Base-by-base conservation (phyloP, 2,888 invertebrate species). In the Dioctria linearis region DNA sequence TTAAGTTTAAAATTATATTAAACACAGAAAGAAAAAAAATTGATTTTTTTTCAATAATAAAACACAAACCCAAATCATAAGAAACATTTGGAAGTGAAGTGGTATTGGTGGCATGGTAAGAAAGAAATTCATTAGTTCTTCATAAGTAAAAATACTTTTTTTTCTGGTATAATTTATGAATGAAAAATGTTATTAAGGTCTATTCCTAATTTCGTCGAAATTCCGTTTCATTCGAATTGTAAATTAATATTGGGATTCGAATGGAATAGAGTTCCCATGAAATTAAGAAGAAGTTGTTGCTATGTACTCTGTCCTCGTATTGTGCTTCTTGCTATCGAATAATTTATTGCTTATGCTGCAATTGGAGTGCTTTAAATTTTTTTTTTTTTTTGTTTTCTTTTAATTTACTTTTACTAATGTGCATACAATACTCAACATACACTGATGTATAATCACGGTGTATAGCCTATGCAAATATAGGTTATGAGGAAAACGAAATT, bases 311-410 rank as follows among this genome's bases (percentile, higher is more conserved):
- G 42, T 37, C 40, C 65, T 65, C n/a, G 40, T 9, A 40, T 40
- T 69, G 69, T 69, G 69, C 69, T 69, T 51, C 69, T 51, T 69
- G 49, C 69, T 69, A 51, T 69, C 69, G 49, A 69, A 69, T 69
- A 39, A 69, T 69, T 43, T 69, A 51, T 69, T 69, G 51, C n/a
- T 69, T n/a, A 11, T 11, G 3, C 46, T 25, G 25, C 25, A 25
- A 25, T 25, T 25, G 25, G 25, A 25, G 25, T 25, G 25, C 25
- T 25, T 25, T 25, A 25, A 25, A 25, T 25, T 2, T 25, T 25
- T 25, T 25, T 25, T 25, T 25, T 0, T 25, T 25, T 25, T 25
- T 25, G 0, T 25, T 25, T 0, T 25, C 2, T 25, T 25, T 25
- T 25, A 25, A 25, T 25, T 25, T 25, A 25, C 25, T 25, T 25